Base-by-base conservation (phyloP, 2,888 invertebrate genomes). In the Dryomyza anilis region DNA sequence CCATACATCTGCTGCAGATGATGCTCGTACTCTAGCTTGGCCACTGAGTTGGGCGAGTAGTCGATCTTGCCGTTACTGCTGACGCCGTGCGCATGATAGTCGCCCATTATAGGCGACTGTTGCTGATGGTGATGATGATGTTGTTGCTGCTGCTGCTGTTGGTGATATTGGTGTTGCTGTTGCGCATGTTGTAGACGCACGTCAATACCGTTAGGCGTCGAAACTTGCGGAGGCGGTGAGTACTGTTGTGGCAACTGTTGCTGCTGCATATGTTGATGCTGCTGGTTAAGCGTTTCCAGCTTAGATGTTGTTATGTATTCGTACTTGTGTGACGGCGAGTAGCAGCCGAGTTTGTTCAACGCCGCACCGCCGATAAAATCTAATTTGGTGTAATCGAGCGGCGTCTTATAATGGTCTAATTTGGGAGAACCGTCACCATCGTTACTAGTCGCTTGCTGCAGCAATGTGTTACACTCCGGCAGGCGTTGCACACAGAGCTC, bases 251-350 rank as follows among this genome's bases (percentile, higher is more conserved):
- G 74, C 10, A 70, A 71, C 0, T 70, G 75, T 33, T 60, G 65
- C n/a, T 70, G 66, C 14, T 68, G 61, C 3, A 61, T 68, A n/a
- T 68, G 65, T 29, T 73, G 73, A 57, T 77, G 72, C 46, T 78
- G 78, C 33, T 73, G 78, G 43, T 71, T 64, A 61, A 66, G 64
- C 3, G 78, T 73, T 48, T 82, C 81, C 64, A 81, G 69, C 69
- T 78, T 76, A 3, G 76, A 72, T 19, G 74, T 69, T 12, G 76
- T 76, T 39, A 82, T 76, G 53, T 83, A 83, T 66, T 84, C 83
- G 60, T 82, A 83, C 69, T 83, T 83, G 27, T 80, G 81, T 33
- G 78, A 83, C 8, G 84, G 83, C 36, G 84, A 83, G 68, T 82
- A 84, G 69, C 83, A 83, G 36, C 81, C 80, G 72, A 83, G 76